Percentiles rank a stretch among this genome's conserved stretches.
Evolutionary conservation across 2,113 vertebrate genomes (phyloP).

Genomic region (Jacana jacana): DNA sequence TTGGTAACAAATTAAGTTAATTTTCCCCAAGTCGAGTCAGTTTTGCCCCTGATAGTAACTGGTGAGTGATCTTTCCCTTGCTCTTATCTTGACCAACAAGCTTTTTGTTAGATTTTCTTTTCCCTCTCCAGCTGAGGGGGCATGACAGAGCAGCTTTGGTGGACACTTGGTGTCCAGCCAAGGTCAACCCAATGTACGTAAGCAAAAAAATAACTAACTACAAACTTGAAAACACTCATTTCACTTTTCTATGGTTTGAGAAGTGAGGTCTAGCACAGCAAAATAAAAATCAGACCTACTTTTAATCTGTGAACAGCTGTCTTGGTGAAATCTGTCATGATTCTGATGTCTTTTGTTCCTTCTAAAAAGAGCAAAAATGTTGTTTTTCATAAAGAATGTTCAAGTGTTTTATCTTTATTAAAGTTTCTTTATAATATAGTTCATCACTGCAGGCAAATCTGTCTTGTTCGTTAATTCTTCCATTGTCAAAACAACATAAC

Average conservation of each 20-base stretch:
- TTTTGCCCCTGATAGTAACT: not conserved
- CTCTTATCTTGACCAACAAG: not conserved
- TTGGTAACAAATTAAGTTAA: not conserved
- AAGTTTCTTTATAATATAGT: conserved; percentile 74
- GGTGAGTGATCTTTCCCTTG: not conserved
- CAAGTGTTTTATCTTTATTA: conserved; percentile 78
- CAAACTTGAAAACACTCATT: conserved; percentile 30
- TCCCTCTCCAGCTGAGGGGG: not conserved
- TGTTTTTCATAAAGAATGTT: conserved; percentile 73
- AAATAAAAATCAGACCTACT: conserved; percentile 41
- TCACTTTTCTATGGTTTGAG: conserved; percentile 5
- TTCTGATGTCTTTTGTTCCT: conserved; percentile 71
- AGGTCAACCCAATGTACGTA: not conserved
- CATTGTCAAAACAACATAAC: conserved; percentile 82
- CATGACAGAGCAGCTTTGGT: not conserved
- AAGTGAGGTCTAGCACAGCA: conserved; percentile 27
- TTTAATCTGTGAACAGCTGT: conserved; percentile 55
- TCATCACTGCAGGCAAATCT: conserved; percentile 70
- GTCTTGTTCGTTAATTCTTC: conserved; percentile 74
- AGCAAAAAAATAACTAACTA: not conserved
- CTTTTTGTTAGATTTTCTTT: not conserved
- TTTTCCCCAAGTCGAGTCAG: not conserved
- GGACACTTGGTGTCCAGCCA: not conserved
- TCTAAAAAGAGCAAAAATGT: conserved; percentile 73
- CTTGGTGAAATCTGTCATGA: conserved; percentile 79